These are phyloP conservation scores for Alligator mississippiensis DNA, from an alignment of 2,113 vertebrate species.

Conservation along the genomic window DNA sequence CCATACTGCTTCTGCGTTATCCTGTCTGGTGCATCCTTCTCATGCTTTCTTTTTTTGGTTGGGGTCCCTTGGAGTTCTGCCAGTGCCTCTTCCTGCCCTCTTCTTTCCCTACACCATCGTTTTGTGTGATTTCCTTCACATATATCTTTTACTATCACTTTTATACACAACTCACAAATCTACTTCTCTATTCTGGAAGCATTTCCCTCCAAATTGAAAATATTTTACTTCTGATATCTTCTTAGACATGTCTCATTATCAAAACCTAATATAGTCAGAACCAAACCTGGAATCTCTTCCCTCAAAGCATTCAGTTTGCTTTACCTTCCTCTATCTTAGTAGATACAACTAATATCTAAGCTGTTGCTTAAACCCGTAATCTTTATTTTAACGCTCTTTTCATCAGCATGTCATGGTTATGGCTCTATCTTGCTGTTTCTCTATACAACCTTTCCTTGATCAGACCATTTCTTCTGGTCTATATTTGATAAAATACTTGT, in stretches of 20 bases:
- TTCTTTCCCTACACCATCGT: background rate
- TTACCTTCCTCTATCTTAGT: background rate
- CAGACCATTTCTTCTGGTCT: too few species aligned
- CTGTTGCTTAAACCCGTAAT: background rate
- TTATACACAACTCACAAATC: background rate
- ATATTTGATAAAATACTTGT: too few species aligned
- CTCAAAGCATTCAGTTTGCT: background rate
- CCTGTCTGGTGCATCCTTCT: constrained; percentile 20
- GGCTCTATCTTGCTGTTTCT: too few species aligned
- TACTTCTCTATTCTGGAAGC: background rate
- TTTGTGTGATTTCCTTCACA: background rate
- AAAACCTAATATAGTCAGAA: background rate
- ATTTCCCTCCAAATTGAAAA: background rate
- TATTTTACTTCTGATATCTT: background rate
- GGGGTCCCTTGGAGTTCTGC: background rate
- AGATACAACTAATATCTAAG: background rate
- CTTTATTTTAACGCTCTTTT: too few species aligned
- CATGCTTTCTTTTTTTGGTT: background rate
- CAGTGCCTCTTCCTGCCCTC: background rate
- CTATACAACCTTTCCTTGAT: too few species aligned
- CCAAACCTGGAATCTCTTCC: background rate
- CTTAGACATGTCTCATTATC: background rate
- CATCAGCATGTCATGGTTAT: too few species aligned
- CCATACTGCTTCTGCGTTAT: constrained; percentile 25
- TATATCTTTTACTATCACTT: background rate